These are phyloP conservation scores for Pandemis cinnamomeana DNA, from an alignment of 2,888 invertebrate species.

Conservation along the genomic window DNA sequence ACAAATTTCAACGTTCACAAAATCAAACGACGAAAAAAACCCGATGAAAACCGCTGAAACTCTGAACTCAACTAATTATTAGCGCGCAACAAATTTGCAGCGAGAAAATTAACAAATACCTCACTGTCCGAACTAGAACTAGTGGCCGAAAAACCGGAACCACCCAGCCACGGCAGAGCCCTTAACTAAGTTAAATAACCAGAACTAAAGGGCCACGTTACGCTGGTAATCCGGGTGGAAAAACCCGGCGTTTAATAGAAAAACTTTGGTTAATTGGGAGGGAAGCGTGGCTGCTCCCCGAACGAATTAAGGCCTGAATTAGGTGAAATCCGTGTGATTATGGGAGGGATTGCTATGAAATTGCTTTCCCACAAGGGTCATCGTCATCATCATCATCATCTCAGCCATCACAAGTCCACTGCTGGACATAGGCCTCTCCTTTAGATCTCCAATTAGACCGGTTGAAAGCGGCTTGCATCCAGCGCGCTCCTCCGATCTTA, in stretches of 20 bases:
- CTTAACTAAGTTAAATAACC: neutral
- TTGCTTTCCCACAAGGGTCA: too few relatives aligned
- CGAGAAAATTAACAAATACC: slow-evolving; percentile 80
- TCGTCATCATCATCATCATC: too few relatives aligned
- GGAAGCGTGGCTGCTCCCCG: slow-evolving; percentile 74
- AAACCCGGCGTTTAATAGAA: slow-evolving; percentile 78
- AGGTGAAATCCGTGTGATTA: slow-evolving; percentile 71
- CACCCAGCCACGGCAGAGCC: slow-evolving; percentile 48
- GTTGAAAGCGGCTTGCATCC: too few relatives aligned
- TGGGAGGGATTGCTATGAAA: slow-evolving; percentile 46
- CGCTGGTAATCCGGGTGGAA: slow-evolving; percentile 52
- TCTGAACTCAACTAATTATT: slow-evolving; percentile 25
- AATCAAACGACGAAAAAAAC: slow-evolving; percentile 11
- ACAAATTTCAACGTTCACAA: slow-evolving; percentile 25
- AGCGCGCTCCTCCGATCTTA: too few relatives aligned
- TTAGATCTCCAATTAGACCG: too few relatives aligned
- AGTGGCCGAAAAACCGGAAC: slow-evolving; percentile 74
- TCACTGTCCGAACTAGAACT: slow-evolving; percentile 79
- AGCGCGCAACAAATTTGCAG: slow-evolving; percentile 74
- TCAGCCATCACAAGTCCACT: too few relatives aligned
- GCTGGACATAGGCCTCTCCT: too few relatives aligned
- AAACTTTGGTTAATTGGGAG: slow-evolving; percentile 82
- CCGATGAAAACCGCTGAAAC: slow-evolving; percentile 20
- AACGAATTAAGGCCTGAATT: slow-evolving; percentile 77
- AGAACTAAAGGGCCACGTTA: slow-evolving; percentile 47